phyloP scores from a whole-genome alignment of 2,113 vertebrate species.

The Sinosuthora webbiana region DNA sequence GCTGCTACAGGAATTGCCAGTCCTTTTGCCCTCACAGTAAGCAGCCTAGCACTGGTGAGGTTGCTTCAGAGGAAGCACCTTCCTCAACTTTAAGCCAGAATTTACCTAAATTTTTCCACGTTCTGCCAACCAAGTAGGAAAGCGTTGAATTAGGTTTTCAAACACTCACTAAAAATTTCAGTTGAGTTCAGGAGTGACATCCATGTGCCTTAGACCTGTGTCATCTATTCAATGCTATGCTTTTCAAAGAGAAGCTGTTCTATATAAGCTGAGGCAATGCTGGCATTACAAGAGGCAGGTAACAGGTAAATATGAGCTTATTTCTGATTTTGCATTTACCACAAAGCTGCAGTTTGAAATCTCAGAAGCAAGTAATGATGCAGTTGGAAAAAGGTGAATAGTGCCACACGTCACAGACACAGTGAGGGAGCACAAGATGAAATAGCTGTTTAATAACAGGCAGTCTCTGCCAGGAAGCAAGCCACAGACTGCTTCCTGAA shows the following conservation, averaged over 20 bases:
- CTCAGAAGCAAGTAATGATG: neutral
- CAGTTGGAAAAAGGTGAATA: neutral
- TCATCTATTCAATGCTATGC: neutral
- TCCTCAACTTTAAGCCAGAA: neutral
- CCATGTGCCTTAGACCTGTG: neutral
- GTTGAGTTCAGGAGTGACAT: neutral
- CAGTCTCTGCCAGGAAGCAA: neutral
- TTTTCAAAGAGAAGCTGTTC: neutral
- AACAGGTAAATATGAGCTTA: neutral
- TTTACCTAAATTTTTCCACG: neutral
- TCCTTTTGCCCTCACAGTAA: neutral
- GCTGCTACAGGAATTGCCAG: neutral
- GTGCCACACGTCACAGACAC: neutral
- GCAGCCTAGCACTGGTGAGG: neutral
- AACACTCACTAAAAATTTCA: neutral
- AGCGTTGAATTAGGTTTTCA: rapidly evolving
- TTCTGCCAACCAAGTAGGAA: neutral
- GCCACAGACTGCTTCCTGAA: neutral
- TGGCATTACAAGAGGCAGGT: neutral
- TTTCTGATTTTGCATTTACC: neutral
- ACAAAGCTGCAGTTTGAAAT: neutral
- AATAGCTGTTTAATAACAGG: neutral
- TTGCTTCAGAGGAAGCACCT: neutral
- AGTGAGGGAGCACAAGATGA: neutral
- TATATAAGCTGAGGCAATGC: neutral